Evolutionary conservation across 2,797 vertebrate species (phyloP).

Genomic region (Sitta carolinensis): DNA sequence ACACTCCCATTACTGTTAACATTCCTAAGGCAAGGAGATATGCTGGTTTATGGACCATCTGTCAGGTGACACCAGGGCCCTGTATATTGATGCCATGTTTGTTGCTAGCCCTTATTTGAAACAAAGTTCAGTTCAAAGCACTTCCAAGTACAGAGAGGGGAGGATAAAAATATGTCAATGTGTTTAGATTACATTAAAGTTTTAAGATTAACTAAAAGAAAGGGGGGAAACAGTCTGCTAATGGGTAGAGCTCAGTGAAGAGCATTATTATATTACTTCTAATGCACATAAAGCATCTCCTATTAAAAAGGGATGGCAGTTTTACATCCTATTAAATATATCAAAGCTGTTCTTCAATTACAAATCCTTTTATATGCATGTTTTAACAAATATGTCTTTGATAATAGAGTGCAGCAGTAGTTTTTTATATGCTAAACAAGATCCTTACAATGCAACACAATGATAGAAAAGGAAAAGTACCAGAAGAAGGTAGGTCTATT

Average conservation of each 20-base stretch:
- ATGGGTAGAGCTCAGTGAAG: slow-evolving; percentile 67
- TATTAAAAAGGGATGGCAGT: slow-evolving; percentile 75
- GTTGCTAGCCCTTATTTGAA: slow-evolving; percentile 13
- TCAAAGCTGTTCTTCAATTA: slow-evolving; percentile 79
- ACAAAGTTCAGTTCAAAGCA: slow-evolving; percentile 58
- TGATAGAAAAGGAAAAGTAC: slow-evolving; percentile 8
- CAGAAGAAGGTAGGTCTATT: neutral
- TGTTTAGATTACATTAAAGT: slow-evolving; percentile 76
- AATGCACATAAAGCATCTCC: slow-evolving; percentile 77
- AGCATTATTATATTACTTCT: slow-evolving; percentile 77
- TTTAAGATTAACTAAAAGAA: slow-evolving; percentile 77
- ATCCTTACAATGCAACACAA: neutral
- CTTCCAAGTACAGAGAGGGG: slow-evolving; percentile 9
- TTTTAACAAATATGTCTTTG: slow-evolving; percentile 79
- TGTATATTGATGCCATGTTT: neutral
- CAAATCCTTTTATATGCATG: slow-evolving; percentile 74
- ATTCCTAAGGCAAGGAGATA: neutral
- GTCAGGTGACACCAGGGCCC: neutral
- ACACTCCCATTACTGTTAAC: neutral
- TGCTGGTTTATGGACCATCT: neutral
- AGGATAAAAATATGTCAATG: slow-evolving; percentile 66
- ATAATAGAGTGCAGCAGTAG: slow-evolving; percentile 69
- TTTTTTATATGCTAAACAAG: slow-evolving; percentile 69
- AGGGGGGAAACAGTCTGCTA: slow-evolving; percentile 60
- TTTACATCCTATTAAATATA: slow-evolving; percentile 80